These are phyloP conservation scores for Florisuga fusca DNA, from an alignment of 2,797 vertebrate species.

Conservation along the genomic window DNA sequence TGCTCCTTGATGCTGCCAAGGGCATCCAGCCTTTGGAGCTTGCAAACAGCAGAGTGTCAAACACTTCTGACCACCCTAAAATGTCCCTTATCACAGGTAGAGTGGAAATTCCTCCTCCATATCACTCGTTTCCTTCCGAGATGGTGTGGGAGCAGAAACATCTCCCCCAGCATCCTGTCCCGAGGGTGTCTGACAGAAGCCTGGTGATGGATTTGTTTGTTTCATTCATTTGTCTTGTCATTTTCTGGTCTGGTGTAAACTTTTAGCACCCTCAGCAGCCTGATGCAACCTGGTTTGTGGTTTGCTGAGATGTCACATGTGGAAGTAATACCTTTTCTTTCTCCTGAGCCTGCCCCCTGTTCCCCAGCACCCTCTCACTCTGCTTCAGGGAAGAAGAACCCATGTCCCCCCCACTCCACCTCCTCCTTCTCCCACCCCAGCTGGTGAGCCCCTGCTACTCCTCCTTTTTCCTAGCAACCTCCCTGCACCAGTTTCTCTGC, in stretches of 20 bases:
- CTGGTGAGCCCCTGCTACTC: not conserved
- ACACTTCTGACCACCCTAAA: not conserved
- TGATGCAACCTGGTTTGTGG: fast-evolving
- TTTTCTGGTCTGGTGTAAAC: not conserved
- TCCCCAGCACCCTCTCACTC: not conserved
- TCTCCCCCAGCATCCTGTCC: not conserved
- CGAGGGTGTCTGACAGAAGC: not conserved
- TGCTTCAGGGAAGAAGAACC: fast-evolving
- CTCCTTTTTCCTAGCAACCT: not conserved
- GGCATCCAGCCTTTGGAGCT: not conserved
- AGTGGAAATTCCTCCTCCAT: not conserved
- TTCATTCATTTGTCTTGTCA: not conserved
- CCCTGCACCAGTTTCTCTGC: not conserved
- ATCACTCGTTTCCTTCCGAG: not conserved
- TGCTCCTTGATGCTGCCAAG: not conserved
- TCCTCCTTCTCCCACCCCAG: not conserved
- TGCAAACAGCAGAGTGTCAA: not conserved
- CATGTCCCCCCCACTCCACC: too few relatives aligned
- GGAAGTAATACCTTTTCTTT: not conserved
- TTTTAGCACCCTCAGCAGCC: not conserved
- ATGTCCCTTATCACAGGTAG: not conserved
- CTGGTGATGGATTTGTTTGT: not conserved
- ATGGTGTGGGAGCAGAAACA: not conserved
- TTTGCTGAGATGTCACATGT: not conserved
- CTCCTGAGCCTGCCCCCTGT: not conserved